These are phyloP conservation scores for Pogonognathellus flavescens DNA, from an alignment of 1,140 invertebrate genomes.

Conservation along the genomic window DNA sequence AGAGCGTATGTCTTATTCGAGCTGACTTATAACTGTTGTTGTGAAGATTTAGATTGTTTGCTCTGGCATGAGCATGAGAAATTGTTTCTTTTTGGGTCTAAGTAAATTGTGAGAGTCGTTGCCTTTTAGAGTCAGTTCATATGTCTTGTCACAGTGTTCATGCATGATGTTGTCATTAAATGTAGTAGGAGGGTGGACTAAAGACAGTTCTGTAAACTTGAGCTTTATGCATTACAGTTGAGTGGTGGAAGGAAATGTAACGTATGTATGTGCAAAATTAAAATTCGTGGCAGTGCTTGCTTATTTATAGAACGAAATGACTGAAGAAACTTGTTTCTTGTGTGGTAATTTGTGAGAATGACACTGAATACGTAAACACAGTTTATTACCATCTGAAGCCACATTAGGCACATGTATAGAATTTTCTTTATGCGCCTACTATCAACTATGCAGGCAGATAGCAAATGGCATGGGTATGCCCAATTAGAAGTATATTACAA, in stretches of 20 bases:
- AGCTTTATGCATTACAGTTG: background rate
- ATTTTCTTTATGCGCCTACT: no score
- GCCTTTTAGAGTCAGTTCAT: background rate
- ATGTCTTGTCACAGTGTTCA: conserved; percentile 11
- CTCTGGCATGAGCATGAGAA: conserved; percentile 14
- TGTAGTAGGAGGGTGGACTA: background rate
- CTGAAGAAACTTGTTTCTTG: no score
- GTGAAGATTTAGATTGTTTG: conserved; percentile 23
- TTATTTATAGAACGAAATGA: no score
- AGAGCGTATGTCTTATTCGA: conserved; percentile 11
- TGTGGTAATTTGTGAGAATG: background rate
- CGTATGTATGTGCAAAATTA: background rate
- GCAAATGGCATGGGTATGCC: no score
- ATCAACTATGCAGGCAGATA: no score
- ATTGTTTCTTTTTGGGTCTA: conserved; percentile 21
- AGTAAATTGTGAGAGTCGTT: conserved; percentile 27
- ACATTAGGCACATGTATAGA: no score
- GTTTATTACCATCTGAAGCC: background rate
- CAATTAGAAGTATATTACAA: no score
- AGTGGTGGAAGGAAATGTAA: background rate
- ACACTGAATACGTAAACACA: background rate
- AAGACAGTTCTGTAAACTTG: background rate
- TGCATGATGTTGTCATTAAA: background rate
- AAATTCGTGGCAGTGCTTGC: no score
- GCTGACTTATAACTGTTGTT: conserved; percentile 1